These are phyloP conservation scores for Thaleichthys pacificus DNA, from an alignment of 2,797 vertebrate species.

Conservation along the genomic window DNA sequence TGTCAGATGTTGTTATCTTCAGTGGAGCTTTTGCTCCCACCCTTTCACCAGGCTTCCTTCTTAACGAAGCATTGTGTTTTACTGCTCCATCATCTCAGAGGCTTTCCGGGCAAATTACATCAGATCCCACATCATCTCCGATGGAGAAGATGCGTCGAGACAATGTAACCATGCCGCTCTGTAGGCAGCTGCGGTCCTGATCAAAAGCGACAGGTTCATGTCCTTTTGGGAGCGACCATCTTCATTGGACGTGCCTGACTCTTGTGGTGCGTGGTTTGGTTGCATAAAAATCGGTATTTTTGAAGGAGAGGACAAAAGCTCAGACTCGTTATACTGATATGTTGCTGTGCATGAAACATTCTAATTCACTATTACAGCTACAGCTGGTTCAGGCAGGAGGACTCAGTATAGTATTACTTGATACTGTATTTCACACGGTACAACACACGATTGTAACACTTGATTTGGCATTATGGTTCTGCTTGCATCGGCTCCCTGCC, in stretches of 20 bases:
- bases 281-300: too few species aligned
- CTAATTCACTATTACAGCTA: neutral
- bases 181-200: neutral
- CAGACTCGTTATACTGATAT: neutral
- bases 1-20: constrained; percentile 42
- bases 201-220: neutral
- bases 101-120: neutral
- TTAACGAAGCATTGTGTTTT: constrained; percentile 24
- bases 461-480: too few species aligned
- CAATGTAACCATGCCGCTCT: neutral
- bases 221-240: too few species aligned
- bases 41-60: constrained; percentile 6
- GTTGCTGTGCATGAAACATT: neutral
- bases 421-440: too few species aligned
- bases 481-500: too few species aligned
- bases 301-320: too few species aligned
- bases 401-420: too few species aligned
- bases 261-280: too few species aligned
- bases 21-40: constrained; percentile 11
- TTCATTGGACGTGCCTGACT: too few species aligned
- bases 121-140: neutral
- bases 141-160: neutral
- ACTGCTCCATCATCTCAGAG: neutral
- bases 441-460: too few species aligned
- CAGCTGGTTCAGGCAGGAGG: too few species aligned